Conservation (phyloP, 1,140 invertebrate species). For the Camponotus floridanus region DNA sequence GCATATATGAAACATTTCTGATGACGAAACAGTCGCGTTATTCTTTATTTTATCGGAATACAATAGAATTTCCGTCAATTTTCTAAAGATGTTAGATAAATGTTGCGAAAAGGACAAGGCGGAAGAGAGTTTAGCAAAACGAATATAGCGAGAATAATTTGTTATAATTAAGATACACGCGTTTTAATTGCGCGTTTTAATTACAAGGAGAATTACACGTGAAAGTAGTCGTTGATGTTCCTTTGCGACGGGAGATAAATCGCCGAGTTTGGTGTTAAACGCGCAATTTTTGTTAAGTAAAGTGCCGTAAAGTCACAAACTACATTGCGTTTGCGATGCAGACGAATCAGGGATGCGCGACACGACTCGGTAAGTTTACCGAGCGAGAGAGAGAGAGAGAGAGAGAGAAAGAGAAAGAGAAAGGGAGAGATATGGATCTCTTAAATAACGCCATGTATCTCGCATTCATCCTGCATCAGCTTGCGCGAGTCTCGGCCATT, state of each 20-base stretch:
- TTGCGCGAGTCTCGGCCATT: slow-evolving; percentile 53
- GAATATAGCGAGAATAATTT: neutral
- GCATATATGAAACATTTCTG: neutral
- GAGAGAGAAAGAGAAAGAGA: slow-evolving; percentile 4
- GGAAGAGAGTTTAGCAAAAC: neutral
- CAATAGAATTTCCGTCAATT: neutral
- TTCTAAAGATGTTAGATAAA: neutral
- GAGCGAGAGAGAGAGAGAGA: slow-evolving; percentile 2
- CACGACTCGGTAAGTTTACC: slow-evolving; percentile 38
- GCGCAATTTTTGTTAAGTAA: slow-evolving; percentile 18
- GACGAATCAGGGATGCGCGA: slow-evolving; percentile 32
- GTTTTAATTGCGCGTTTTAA: neutral
- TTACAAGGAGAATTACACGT: no score
- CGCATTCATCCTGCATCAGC: slow-evolving; percentile 55
- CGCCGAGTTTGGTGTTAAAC: slow-evolving; percentile 27
- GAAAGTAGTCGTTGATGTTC: neutral
- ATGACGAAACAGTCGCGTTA: slow-evolving; percentile 6
- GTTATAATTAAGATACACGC: neutral
- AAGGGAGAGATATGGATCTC: slow-evolving; percentile 40
- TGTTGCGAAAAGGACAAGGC: no score
- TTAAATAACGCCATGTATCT: slow-evolving; percentile 53
- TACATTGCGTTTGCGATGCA: slow-evolving; percentile 27
- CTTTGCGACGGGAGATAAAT: neutral
- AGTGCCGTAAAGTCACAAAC: slow-evolving; percentile 10
- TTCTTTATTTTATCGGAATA: slow-evolving; percentile 1